phyloP scores from a whole-genome alignment of 1,140 invertebrate genomes.

The Drosophila kohkoa region DNA sequence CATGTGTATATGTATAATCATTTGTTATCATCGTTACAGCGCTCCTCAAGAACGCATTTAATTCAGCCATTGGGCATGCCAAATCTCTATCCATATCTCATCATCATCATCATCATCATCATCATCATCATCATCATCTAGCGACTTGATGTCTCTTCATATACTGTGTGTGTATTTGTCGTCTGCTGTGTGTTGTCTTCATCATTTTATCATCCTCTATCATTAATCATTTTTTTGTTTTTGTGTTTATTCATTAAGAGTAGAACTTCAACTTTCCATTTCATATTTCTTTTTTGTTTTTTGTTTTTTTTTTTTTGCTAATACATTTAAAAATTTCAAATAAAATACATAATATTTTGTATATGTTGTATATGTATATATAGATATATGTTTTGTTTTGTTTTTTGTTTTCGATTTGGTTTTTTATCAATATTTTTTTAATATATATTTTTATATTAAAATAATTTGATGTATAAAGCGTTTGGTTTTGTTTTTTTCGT shows the following conservation, averaged over 20 bases:
- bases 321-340: conserved; percentile 70
- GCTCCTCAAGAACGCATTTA: conserved; percentile 10
- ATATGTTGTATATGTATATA: conserved; percentile 77
- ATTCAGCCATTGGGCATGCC: conserved; percentile 21
- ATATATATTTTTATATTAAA: conserved; percentile 78
- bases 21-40: conserved; percentile 19
- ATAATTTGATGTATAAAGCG: conserved; percentile 81
- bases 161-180: conserved; percentile 3
- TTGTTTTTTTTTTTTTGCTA: conserved; percentile 37
- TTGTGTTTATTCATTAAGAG: conserved; percentile 21
- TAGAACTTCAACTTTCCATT: conserved; percentile 48
- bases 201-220: conserved; percentile 5
- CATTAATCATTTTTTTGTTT: conserved; percentile 16
- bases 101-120: background rate
- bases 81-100: conserved; percentile 3
- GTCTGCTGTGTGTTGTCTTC: conserved; percentile 14
- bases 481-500: conserved; percentile 55
- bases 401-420: conserved; percentile 25
- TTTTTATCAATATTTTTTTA: conserved; percentile 40
- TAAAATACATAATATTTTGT: conserved; percentile 75
- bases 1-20: conserved; percentile 32
- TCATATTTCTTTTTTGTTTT: conserved; percentile 17
- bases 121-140: background rate
- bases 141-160: background rate
- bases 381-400: conserved; percentile 64